Evolutionary conservation across 2,797 vertebrate genomes (phyloP), one percentile per base, ranked within the genome.

Genomic region (Cygnus olor): DNA sequence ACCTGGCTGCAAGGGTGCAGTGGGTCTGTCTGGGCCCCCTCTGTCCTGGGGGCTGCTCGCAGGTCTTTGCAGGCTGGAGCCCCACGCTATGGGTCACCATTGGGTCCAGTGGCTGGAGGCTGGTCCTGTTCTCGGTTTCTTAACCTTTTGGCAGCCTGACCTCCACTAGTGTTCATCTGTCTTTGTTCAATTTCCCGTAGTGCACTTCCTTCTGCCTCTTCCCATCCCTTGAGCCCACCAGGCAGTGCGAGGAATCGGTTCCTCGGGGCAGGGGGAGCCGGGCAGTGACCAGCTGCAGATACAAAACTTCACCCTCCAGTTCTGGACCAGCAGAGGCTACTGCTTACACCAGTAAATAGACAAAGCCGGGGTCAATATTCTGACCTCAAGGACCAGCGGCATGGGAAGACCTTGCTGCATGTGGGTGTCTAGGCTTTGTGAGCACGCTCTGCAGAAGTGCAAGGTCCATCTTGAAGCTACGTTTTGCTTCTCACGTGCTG

Each of bases 41-140:
- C 36, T 2, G 2, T 34, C 27, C 20, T 47, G 6, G 57, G 0
- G 0, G 8, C 53, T 71, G 22, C 68, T 53, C 18, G 4, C 14
- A 5, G 60, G 13, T 17, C 47, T 58, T 34, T 27, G 60, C 57
- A 38, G 10, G 10, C 32, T 15, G 22, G 14, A 65, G 40, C 36
- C 13, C 14, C 13, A 2, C 11, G 32, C 54, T 53, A 1, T 38
- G 51, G 24, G 70, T 10, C 32, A 38, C 51, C 40, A 3, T 10
- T 2, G 20, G 11, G 18, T 6, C 2, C 1, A 6, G 18, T 22
- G 53, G 7, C 70, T 83, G 66, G 3, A 21, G 13, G 18, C 6
- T 54, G 32, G 19, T 49, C 17, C 70, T 38, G 13, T 11, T 78
- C 3, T 1, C 58, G 11, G 17, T 9, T 54, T 53, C 27, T 49